Conservation (phyloP, 30 jellyfish, hydroid and myxozoan species). For the Turritopsis rubra region DNA sequence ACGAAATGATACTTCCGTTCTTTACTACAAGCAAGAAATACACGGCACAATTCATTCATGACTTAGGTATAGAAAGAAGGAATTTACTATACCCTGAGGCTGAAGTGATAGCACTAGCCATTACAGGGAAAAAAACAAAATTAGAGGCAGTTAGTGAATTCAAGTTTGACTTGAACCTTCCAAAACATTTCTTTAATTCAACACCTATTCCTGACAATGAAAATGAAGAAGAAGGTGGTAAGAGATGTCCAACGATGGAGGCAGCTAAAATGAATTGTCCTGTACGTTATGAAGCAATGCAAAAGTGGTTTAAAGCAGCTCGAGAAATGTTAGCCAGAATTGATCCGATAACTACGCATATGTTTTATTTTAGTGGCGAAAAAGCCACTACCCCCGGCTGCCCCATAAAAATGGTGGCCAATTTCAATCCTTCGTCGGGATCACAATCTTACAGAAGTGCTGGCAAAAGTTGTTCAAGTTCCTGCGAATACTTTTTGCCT, state of each 20-base stretch:
- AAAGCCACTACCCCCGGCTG: conserved; percentile 82
- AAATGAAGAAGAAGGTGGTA: conserved; percentile 60
- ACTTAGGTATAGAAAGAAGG: conserved; percentile 58
- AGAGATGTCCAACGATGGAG: conserved; percentile 63
- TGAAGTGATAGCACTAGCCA: conserved; percentile 40
- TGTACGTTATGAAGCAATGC: conserved; percentile 79
- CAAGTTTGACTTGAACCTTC: conserved; percentile 46
- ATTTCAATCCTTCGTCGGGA: conserved; percentile 92
- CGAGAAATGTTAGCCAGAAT: conserved; percentile 41
- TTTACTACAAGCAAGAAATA: conserved; percentile 66
- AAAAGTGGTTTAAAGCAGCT: conserved; percentile 73
- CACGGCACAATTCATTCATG: conserved; percentile 53
- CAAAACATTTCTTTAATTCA: conserved; percentile 56
- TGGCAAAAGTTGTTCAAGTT: conserved; percentile 57
- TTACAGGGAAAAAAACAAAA: conserved; percentile 36
- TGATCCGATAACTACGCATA: conserved; percentile 58
- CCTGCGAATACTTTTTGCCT: conserved; percentile 71
- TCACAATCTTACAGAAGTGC: conserved; percentile 83
- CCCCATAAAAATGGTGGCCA: conserved; percentile 80
- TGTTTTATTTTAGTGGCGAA: conserved; percentile 61
- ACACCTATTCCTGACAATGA: conserved; percentile 82
- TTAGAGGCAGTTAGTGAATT: conserved; percentile 58
- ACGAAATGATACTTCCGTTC: conserved; percentile 77
- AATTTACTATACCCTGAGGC: conserved; percentile 66
- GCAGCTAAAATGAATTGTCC: conserved; percentile 75